Evolutionary conservation across 2,888 invertebrate species (phyloP).

Genomic region (Drosophila affinis): DNA sequence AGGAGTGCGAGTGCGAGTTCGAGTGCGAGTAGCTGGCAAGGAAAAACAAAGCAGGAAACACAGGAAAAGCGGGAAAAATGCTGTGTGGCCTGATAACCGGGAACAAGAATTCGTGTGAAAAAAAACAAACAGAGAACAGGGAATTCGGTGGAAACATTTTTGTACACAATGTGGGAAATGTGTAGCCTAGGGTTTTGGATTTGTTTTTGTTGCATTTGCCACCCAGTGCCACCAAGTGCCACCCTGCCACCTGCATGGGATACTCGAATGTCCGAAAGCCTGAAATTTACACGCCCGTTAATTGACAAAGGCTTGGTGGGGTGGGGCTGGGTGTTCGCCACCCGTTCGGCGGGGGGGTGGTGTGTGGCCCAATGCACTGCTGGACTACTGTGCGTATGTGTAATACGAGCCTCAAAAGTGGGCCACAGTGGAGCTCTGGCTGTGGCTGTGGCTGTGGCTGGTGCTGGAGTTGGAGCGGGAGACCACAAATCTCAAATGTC

Average conservation of each 20-base stretch:
- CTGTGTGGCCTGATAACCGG: constrained; percentile 9
- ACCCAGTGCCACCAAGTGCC: too few relatives aligned
- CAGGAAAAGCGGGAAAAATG: constrained; percentile 23
- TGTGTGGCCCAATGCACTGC: constrained; percentile 16
- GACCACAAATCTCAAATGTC: constrained; percentile 77
- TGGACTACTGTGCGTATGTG: constrained; percentile 74
- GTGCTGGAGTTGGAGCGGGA: constrained; percentile 22
- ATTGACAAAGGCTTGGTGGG: constrained; percentile 58
- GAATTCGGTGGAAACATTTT: constrained; percentile 34
- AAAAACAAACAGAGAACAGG: not conserved
- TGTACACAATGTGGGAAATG: constrained; percentile 29
- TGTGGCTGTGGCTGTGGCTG: not conserved
- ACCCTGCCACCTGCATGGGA: constrained; percentile 30
- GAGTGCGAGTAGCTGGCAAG: not conserved
- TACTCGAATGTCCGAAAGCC: constrained; percentile 20
- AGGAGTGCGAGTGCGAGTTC: not conserved
- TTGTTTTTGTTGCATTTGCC: constrained; percentile 7
- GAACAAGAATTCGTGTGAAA: constrained; percentile 35
- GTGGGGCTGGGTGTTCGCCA: not conserved
- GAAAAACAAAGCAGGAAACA: constrained; percentile 46
- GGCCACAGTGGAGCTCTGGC: constrained; percentile 6
- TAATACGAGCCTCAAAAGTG: constrained; percentile 56
- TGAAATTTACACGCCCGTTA: constrained; percentile 68
- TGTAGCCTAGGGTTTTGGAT: constrained; percentile 12
- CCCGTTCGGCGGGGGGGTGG: not conserved